Conservation (phyloP, 2,888 invertebrate species). For the Drosophila conformis region DNA sequence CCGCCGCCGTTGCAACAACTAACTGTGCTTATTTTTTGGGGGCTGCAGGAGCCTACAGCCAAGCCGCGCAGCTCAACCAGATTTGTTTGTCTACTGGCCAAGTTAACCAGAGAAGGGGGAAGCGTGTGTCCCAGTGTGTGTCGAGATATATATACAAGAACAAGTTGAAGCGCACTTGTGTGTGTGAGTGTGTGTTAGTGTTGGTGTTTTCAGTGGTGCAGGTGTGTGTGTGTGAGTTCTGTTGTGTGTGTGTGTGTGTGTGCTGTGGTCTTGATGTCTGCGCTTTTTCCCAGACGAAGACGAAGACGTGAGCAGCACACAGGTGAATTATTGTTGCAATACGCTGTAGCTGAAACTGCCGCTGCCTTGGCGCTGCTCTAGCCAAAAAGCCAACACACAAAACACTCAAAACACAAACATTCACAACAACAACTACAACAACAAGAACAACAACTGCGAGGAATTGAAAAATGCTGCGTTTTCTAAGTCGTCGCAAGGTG, state of each 20-base stretch:
- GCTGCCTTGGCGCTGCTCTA: slow-evolving; percentile 30
- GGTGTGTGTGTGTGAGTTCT: slow-evolving; percentile 33
- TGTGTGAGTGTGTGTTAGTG: slow-evolving; percentile 28
- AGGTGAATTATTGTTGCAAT: slow-evolving; percentile 79
- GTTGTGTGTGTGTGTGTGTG: slow-evolving; percentile 24
- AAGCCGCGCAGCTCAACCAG: slow-evolving; percentile 56
- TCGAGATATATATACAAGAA: slow-evolving; percentile 54
- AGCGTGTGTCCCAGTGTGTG: slow-evolving; percentile 36
- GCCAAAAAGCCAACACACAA: slow-evolving; percentile 49
- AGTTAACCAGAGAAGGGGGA: slow-evolving; percentile 35
- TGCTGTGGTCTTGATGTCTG: slow-evolving; percentile 73
- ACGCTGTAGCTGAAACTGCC: slow-evolving; percentile 31
- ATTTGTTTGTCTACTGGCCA: slow-evolving; percentile 48
- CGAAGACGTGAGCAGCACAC: slow-evolving; percentile 72
- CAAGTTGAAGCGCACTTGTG: slow-evolving; percentile 58
- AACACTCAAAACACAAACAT: slow-evolving; percentile 28
- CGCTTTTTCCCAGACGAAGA: slow-evolving; percentile 72
- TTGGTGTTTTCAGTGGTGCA: slow-evolving; percentile 35
- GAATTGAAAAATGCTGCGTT: slow-evolving; percentile 89
- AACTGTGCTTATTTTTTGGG: slow-evolving; percentile 60
- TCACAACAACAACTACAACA: slow-evolving; percentile 21
- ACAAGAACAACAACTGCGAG: slow-evolving; percentile 14
- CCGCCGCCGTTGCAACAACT: slow-evolving; percentile 38
- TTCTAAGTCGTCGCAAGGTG: slow-evolving; percentile 90
- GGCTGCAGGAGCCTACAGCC: slow-evolving; percentile 66